Evolutionary conservation across 2,888 invertebrate species (phyloP).

Genomic region (Rotaria sp.): DNA sequence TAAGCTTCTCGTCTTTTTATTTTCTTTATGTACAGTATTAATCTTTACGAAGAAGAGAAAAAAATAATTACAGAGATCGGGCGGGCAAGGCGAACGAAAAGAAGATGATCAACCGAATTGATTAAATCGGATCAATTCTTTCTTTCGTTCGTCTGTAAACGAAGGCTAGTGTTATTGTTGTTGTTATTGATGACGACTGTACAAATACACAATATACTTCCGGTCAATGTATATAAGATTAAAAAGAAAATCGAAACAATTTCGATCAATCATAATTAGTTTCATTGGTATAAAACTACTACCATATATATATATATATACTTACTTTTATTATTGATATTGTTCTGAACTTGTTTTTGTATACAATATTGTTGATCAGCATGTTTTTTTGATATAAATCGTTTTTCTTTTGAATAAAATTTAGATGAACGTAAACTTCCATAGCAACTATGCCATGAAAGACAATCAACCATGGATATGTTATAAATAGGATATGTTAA

Average conservation of each 20-base stretch:
- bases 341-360: background rate
- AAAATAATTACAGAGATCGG: slow-evolving; percentile 3
- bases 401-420: background rate
- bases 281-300: background rate
- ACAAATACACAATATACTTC: background rate
- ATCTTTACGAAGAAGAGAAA: background rate
- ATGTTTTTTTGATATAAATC: background rate
- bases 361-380: background rate
- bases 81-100: background rate
- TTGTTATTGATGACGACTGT: background rate
- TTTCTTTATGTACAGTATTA: slow-evolving; percentile 17
- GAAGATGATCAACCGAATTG: slow-evolving; percentile 6
- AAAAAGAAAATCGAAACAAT: background rate
- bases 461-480: background rate
- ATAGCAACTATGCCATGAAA: background rate
- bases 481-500: background rate
- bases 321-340: background rate
- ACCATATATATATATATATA: too few species aligned
- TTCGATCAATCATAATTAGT: background rate
- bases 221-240: background rate
- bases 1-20: background rate
- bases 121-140: background rate
- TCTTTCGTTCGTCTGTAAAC: background rate
- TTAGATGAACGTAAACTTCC: background rate
- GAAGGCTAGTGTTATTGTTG: background rate